A percentile compares a stretch with the other conserved stretches of the same genome.
Evolutionary conservation across 2,797 vertebrate genomes (phyloP).

Genomic region (Hoplostethus mediterraneus): DNA sequence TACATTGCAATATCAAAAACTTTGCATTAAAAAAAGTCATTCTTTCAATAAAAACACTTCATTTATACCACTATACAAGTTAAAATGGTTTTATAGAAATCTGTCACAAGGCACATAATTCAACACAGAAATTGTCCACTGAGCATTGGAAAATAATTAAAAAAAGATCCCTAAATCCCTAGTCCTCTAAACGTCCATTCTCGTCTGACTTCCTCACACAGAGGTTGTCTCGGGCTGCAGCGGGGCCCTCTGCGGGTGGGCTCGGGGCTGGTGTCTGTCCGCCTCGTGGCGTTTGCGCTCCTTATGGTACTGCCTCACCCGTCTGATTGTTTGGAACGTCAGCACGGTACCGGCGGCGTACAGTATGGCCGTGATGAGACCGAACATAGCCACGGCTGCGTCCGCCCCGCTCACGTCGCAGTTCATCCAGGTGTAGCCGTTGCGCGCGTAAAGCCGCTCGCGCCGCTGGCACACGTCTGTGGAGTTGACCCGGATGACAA

Average conservation of each 20-base stretch:
- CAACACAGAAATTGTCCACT: background rate
- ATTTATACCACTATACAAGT: background rate
- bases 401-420: conserved; percentile 91
- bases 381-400: conserved; percentile 91
- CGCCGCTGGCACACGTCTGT: conserved; percentile 89
- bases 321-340: conserved; percentile 79
- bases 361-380: conserved; percentile 87
- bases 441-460: conserved; percentile 87
- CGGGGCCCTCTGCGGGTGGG: conserved; percentile 32
- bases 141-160: background rate
- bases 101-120: background rate
- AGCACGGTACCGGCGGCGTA: conserved; percentile 85
- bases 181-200: background rate
- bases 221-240: conserved; percentile 56
- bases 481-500: conserved; percentile 88
- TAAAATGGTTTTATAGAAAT: background rate
- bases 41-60: conserved; percentile 30
- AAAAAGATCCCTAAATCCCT: too few relatives aligned
- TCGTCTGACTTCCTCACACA: conserved; percentile 51
- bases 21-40: background rate
- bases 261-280: conserved; percentile 17
- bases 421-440: conserved; percentile 95
- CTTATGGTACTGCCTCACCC: conserved; percentile 66
- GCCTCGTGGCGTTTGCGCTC: conserved; percentile 54
- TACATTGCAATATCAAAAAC: conserved; percentile 15